Base-by-base conservation (phyloP, 2,888 invertebrate species). In the Cyrtodaria siliqua region DNA sequence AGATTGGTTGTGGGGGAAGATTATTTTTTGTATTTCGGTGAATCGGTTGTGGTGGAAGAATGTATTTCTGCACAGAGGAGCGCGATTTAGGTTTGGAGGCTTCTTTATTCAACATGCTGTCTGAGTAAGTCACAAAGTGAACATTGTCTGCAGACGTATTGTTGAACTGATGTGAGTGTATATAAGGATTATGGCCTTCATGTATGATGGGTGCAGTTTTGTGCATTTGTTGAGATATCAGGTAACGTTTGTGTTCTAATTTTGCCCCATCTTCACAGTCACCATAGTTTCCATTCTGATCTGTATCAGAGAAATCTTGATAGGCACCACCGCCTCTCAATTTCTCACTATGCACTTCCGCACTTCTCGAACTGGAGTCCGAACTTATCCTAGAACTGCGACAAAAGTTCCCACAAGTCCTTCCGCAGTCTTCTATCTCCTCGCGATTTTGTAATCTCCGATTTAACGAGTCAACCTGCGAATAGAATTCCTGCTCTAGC, bases 1-100 rank as follows among this genome's bases (percentile, higher is more conserved):
- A 73, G n/a, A 83, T 67, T 23, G 85, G 85, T 40, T 79, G 74
- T 2, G 84, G 78, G 18, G 85, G 85, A 23, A 85, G 73, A 18
- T 73, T 62, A 33, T 67, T 49, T 4, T 70, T 59, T 1, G 61
- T 67, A 2, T 70, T 68, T 16, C 84, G 62, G 18, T 76, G 81
- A 20, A 82, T 9, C 2, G 82, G 82, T 29, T 78, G 72, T 9
- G 83, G 72, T n/a, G 85, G 85, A 24, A 85, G 72, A 61, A 79
- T 74, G 55, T 73, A 64, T 23, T 76, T 71, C 44, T 81, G 75
- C 8, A 79, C 81, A 3, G 83, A 81, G 6, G 75, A 63, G 9
- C 85, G 64, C 2, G 82, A 78, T 47, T 76, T 82, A 3, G 77
- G 79, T 57, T 67, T 68, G 18, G 49, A 57, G 14, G 59, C 23